Base-by-base conservation (phyloP, 2,113 vertebrate genomes). In the Hippocampus comes region DNA sequence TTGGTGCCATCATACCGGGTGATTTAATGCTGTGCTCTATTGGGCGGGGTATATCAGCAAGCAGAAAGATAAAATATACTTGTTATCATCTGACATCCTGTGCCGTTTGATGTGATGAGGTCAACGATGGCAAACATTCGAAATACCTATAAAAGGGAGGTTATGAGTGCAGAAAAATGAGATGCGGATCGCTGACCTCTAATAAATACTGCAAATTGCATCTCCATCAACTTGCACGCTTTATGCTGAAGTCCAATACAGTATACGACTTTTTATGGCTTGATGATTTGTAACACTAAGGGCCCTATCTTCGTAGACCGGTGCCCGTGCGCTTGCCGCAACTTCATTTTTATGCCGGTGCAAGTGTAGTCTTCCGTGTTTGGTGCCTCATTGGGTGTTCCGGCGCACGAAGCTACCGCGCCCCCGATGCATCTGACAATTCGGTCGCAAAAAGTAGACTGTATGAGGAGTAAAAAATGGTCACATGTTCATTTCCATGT, bases 61-160 rank as follows among this genome's bases (percentile, higher is more conserved):
- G 68, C 57, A 64, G 46, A n/a, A 25, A 61, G 20, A 46, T 43
- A 49, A 48, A 46, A 72, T 59, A 59, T 27, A 59, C 11, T 14
- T 59, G 23, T 57, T 23, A 57, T 57, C 20, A 25, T 14, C 56
- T 57, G 9, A 27, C 70, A 71, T 71, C 38, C 63, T 72, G 56
- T 56, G 11, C 0, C 38, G 9, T 0, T 0, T 42, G 63, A 59
- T 61, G n/a, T 71, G 68, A 34, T 51, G 34, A 55, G 7, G 21
- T 55, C 51, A 74, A 55, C 57, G 51, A 42, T 27, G 17, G 25
- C 20, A 30, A n/a, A 61, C 38, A 21, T 76, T 72, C 72, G 68
- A 17, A 79, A 70, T 49, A 63, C 20, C 3, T 63, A 41, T 11
- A 42, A 74, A 63, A 43, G 12, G 41, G 38, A 67, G 17, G 1